Percentiles rank a stretch among this genome's conserved stretches.
These are phyloP conservation scores for Tilapia sparmanii DNA, from an alignment of 2,113 vertebrate genomes.

Conservation along the genomic window DNA sequence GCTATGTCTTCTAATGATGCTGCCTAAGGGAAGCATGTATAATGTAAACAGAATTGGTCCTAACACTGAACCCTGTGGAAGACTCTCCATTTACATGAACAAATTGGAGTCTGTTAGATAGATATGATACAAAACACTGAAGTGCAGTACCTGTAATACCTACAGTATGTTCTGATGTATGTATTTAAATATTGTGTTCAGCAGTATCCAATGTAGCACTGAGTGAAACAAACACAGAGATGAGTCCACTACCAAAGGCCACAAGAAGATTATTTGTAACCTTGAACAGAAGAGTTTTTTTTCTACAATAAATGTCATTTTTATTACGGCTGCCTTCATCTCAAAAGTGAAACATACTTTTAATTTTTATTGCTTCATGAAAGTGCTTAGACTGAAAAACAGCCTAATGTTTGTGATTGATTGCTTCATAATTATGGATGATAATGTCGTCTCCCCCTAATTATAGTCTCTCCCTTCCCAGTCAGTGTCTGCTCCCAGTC, in stretches of 20 bases:
- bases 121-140: neutral
- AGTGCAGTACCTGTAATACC: neutral
- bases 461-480: neutral
- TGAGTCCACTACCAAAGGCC: neutral
- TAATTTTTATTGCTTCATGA: neutral
- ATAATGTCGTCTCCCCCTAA: neutral
- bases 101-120: neutral
- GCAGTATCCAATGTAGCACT: neutral
- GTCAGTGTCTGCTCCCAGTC: neutral
- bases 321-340: neutral
- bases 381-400: neutral
- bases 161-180: neutral
- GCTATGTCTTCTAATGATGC: accelerated
- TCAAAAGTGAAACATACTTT: neutral
- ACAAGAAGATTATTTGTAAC: neutral
- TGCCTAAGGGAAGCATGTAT: neutral
- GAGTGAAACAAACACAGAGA: neutral
- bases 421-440: neutral
- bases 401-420: neutral
- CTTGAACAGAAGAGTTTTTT: neutral
- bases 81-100: neutral
- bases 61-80: neutral
- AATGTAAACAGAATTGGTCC: neutral
- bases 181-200: neutral
- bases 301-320: neutral